Evolutionary conservation across 92 coral and sea anemone genomes (phyloP).

Genomic region (Nematostella vectensis): DNA sequence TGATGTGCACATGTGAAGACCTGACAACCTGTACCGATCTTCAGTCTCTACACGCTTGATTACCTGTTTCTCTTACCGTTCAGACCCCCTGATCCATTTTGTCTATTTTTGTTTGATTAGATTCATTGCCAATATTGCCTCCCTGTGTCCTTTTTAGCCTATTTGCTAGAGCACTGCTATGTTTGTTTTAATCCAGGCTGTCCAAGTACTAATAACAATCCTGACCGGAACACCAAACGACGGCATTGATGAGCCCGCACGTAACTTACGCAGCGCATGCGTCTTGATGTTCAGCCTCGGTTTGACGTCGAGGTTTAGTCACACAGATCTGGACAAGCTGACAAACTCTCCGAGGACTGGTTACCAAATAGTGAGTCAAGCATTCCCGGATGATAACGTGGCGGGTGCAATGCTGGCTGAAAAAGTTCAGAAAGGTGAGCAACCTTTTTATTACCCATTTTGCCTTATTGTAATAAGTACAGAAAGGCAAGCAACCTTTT

Average conservation of each 20-base stretch:
- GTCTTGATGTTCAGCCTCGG: conserved; percentile 61
- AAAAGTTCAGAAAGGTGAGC: conserved; percentile 60
- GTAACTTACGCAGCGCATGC: conserved; percentile 33
- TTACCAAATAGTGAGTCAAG: conserved; percentile 37
- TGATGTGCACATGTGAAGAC: too few species aligned
- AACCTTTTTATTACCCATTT: too few species aligned
- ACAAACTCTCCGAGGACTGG: conserved; percentile 37
- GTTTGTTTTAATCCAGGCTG: conserved; percentile 4
- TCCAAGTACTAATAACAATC: conserved; percentile 54
- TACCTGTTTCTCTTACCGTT: too few species aligned
- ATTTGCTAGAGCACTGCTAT: too few species aligned
- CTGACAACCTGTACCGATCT: too few species aligned
- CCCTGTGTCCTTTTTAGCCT: too few species aligned
- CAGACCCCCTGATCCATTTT: too few species aligned
- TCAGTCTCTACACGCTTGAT: too few species aligned
- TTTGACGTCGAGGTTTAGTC: conserved; percentile 28
- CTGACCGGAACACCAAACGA: conserved; percentile 71
- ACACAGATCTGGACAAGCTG: conserved; percentile 22
- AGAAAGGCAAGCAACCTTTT: too few species aligned
- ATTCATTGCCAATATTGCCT: too few species aligned
- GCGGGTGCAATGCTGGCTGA: conserved; percentile 55
- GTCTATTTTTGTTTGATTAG: too few species aligned
- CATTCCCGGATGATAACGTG: conserved; percentile 27
- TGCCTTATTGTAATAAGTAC: too few species aligned
- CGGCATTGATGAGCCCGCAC: conserved; percentile 28